Percentiles rank a stretch among this genome's conserved stretches.
Conservation (phyloP, 2,888 invertebrate species). For the Thelaira solivaga region DNA sequence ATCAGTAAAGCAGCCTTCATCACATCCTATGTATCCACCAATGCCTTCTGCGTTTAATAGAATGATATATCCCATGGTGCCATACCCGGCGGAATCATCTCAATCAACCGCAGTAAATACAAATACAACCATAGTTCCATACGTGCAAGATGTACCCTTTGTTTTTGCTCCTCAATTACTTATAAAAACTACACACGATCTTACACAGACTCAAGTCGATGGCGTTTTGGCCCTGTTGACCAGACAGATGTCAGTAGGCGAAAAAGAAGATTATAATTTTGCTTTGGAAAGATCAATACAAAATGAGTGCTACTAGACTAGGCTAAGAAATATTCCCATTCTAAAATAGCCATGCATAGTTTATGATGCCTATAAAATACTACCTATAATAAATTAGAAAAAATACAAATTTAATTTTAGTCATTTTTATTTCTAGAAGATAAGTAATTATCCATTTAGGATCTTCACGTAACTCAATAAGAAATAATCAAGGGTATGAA, state of each 20-base stretch:
- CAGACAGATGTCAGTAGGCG: constrained; percentile 70
- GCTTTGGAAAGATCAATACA: constrained; percentile 71
- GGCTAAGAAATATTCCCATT: not conserved
- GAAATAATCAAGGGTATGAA: no score
- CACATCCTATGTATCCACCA: constrained; percentile 66
- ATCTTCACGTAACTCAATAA: no score
- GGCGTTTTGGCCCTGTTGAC: constrained; percentile 72
- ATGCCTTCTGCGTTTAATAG: constrained; percentile 64
- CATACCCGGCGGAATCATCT: constrained; percentile 53
- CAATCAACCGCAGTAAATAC: not conserved
- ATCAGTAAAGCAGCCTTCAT: constrained; percentile 35
- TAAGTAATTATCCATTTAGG: no score
- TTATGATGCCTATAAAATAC: no score
- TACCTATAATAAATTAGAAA: no score
- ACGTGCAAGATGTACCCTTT: constrained; percentile 73
- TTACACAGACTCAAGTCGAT: constrained; percentile 72
- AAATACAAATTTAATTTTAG: no score
- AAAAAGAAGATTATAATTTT: constrained; percentile 72
- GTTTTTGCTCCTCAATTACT: constrained; percentile 70
- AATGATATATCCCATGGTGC: constrained; percentile 66
- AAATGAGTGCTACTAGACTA: constrained; percentile 69
- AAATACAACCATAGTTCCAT: constrained; percentile 66
- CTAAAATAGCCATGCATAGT: constrained; percentile 15
- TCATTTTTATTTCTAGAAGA: no score
- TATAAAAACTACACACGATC: constrained; percentile 67